Percentiles rank a stretch among this genome's conserved stretches.
These are phyloP conservation scores for Melanotaenia trifasciata DNA, from an alignment of 2,797 vertebrate species.

Conservation along the genomic window DNA sequence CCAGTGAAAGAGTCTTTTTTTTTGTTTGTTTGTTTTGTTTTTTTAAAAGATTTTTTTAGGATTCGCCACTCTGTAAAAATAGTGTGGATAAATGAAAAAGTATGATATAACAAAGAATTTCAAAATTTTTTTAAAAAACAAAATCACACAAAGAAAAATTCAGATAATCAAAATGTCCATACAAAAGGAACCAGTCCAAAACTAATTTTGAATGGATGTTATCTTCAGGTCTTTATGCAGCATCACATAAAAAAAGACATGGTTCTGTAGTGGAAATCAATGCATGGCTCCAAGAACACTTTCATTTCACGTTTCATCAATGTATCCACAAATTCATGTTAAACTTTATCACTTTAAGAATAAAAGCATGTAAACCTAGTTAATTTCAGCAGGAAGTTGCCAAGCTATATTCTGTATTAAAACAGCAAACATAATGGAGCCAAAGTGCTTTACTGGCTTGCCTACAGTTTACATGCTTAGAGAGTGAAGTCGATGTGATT, in stretches of 20 bases:
- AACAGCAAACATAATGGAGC: not conserved
- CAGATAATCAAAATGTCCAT: not conserved
- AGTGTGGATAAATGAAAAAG: not conserved
- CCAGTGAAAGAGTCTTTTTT: not conserved
- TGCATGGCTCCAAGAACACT: not conserved
- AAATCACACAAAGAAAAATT: not conserved
- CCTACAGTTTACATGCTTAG: not conserved
- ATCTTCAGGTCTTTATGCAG: not conserved
- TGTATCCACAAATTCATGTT: not conserved
- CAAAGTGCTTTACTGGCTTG: not conserved
- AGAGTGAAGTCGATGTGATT: not conserved
- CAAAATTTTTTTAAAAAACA: not conserved
- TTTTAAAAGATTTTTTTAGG: not conserved
- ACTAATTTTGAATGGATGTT: conserved; percentile 1
- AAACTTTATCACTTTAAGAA: not conserved
- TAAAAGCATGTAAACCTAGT: not conserved
- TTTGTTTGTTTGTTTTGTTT: not conserved
- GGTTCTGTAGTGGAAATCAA: not conserved
- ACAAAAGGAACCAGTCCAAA: not conserved
- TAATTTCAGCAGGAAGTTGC: not conserved
- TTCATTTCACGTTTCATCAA: no score
- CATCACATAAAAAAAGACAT: not conserved
- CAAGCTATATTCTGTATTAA: not conserved
- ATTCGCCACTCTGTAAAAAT: not conserved
- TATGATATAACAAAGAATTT: not conserved